Evolutionary conservation across 2,113 vertebrate species (phyloP).

Genomic region (Mus musculus): DNA sequence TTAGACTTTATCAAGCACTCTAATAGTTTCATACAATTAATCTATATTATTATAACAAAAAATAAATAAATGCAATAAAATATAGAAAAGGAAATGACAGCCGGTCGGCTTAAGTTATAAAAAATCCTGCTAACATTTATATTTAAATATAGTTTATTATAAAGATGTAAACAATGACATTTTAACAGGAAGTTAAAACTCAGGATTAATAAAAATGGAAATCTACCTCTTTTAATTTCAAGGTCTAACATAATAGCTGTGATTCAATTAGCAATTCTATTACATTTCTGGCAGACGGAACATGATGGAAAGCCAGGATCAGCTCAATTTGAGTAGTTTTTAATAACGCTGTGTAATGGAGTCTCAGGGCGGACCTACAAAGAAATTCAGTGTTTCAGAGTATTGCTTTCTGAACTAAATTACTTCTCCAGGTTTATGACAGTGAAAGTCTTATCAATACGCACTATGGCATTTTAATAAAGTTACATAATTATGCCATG

Average conservation of each 20-base stretch:
- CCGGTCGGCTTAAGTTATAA: background rate
- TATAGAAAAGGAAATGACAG: background rate
- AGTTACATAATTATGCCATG: no score
- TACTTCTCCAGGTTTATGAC: background rate
- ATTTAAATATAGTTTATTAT: background rate
- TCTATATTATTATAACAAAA: background rate
- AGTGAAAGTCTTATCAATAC: background rate
- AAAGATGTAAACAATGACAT: background rate
- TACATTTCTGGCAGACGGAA: background rate
- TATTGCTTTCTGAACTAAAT: background rate
- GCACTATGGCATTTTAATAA: background rate
- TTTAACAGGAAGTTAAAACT: background rate
- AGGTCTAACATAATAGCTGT: background rate
- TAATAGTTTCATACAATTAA: background rate
- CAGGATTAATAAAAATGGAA: background rate
- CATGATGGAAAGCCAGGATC: background rate
- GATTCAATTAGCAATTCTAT: constrained; percentile 8
- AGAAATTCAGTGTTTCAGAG: background rate
- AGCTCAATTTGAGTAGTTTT: background rate
- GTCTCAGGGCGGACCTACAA: background rate
- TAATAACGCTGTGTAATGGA: background rate
- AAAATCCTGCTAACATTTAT: background rate
- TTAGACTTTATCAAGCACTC: background rate
- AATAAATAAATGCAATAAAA: background rate
- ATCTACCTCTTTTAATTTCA: background rate